Conservation (phyloP, 2,888 invertebrate species). For the Rhingia rostrata region DNA sequence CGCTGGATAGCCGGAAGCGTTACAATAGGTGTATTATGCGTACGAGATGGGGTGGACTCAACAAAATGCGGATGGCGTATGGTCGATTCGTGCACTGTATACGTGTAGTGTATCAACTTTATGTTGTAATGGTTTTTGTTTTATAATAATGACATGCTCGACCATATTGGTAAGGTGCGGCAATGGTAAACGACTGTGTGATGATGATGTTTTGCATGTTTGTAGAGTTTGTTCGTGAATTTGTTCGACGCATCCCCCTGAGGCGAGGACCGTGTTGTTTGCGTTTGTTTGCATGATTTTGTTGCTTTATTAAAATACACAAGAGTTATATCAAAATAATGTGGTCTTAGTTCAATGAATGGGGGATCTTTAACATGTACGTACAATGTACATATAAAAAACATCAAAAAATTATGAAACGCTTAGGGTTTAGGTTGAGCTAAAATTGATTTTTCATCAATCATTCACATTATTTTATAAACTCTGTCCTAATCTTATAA, state of each 20-base stretch:
- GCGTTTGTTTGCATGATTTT: conserved; percentile 62
- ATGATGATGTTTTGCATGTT: conserved; percentile 69
- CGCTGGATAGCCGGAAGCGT: conserved; percentile 67
- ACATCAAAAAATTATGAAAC: too few species aligned
- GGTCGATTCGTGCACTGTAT: conserved; percentile 50
- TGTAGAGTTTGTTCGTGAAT: conserved; percentile 69
- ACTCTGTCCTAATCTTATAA: too few species aligned
- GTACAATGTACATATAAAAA: not conserved
- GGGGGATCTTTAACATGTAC: not conserved
- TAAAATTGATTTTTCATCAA: too few species aligned
- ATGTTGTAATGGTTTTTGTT: conserved; percentile 69
- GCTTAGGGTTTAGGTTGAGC: too few species aligned
- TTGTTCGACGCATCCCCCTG: conserved; percentile 64
- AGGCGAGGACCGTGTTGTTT: conserved; percentile 50
- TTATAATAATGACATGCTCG: conserved; percentile 67
- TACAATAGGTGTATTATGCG: conserved; percentile 69
- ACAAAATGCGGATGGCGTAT: conserved; percentile 17
- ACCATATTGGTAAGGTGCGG: conserved; percentile 53
- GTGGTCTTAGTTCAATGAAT: conserved; percentile 21
- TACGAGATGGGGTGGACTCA: conserved; percentile 1
- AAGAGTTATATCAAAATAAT: conserved; percentile 8
- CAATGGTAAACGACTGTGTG: conserved; percentile 34
- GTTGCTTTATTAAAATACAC: conserved; percentile 61
- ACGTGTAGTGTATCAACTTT: conserved; percentile 57
- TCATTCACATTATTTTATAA: too few species aligned